Conservation (phyloP, 2,797 vertebrate species). For the Momotus momota region DNA sequence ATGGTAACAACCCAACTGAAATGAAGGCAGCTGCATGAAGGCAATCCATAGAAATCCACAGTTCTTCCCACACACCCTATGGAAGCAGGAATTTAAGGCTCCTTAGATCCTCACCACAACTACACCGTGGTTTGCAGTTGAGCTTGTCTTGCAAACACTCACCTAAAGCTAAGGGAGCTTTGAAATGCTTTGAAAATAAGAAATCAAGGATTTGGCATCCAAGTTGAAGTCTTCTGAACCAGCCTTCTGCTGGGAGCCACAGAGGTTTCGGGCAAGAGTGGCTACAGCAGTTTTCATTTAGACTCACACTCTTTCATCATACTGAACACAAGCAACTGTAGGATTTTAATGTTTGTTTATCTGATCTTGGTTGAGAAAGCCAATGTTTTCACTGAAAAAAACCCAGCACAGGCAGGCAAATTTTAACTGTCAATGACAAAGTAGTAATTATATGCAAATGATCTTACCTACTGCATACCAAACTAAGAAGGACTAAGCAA, state of each 20-base stretch:
- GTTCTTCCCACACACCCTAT: not conserved
- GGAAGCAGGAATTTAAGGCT: not conserved
- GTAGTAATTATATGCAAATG: not conserved
- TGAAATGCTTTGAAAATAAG: not conserved
- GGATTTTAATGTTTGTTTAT: not conserved
- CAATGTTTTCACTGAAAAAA: not conserved
- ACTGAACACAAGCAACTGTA: not conserved
- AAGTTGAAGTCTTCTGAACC: not conserved
- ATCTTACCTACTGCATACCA: not conserved
- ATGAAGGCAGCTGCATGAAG: not conserved
- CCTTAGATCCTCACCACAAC: not conserved
- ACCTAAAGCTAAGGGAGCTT: not conserved
- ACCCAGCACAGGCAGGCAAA: not conserved
- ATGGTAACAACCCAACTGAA: not conserved
- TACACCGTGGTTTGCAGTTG: not conserved
- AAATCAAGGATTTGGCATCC: not conserved
- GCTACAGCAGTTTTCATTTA: not conserved
- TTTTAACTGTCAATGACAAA: not conserved
- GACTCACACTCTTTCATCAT: not conserved
- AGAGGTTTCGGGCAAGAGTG: not conserved
- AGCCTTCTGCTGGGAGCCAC: not conserved
- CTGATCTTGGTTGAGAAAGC: not conserved
- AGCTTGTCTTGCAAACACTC: not conserved
- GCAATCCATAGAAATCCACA: not conserved
- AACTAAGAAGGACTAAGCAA: not conserved